phyloP scores from a whole-genome alignment of 2,113 vertebrate species.

The Microcebus lehilahytsara region DNA sequence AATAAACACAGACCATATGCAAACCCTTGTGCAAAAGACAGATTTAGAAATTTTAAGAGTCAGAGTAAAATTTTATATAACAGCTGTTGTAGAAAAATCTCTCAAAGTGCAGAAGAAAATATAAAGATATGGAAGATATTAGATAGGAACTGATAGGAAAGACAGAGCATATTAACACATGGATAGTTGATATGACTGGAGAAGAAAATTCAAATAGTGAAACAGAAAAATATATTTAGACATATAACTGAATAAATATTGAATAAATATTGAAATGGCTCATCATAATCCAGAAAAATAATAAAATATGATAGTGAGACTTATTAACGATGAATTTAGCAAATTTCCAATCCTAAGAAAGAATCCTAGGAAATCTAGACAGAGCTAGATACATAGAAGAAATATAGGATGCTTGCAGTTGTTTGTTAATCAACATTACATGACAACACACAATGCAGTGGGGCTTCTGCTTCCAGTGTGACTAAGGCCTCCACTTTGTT shows the following conservation, averaged over 20 bases:
- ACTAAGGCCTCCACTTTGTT: not conserved
- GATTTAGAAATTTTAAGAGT: not conserved
- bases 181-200: not conserved
- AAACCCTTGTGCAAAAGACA: not conserved
- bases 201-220: not conserved
- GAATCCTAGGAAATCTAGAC: not conserved
- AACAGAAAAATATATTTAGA: not conserved
- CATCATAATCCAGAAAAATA: not conserved
- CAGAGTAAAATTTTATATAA: not conserved
- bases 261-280: not conserved
- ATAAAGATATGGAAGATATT: not conserved
- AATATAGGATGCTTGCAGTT: not conserved
- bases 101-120: not conserved
- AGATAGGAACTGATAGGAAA: not conserved
- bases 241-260: not conserved
- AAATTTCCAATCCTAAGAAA: not conserved
- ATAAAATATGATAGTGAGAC: not conserved
- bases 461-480: not conserved
- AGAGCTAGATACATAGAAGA: not conserved
- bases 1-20: not conserved
- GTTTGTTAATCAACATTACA: not conserved
- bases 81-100: not conserved
- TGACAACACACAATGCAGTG: not conserved
- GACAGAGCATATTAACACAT: not conserved
- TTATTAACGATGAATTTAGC: not conserved